Evolutionary conservation across 2,888 invertebrate species (phyloP).

Genomic region (Lomographa bimaculata): DNA sequence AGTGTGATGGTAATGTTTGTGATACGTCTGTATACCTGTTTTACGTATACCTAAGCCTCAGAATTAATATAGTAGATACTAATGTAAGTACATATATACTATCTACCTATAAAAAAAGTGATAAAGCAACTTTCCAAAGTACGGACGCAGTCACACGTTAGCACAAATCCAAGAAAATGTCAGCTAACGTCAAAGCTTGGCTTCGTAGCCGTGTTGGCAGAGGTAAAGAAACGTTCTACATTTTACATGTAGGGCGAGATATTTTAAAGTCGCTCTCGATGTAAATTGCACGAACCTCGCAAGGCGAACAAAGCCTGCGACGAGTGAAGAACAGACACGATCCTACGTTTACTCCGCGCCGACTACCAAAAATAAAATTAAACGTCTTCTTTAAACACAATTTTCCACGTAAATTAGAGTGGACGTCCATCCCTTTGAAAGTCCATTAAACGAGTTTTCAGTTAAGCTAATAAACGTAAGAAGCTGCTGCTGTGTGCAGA

Average conservation of each 20-base stretch:
- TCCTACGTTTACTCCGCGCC: constrained; percentile 16
- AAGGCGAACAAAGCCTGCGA: constrained; percentile 46
- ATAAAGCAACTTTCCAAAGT: too few species aligned
- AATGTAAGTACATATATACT: too few species aligned
- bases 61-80: too few species aligned
- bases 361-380: constrained; percentile 23
- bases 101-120: too few species aligned
- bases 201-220: background rate
- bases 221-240: constrained; percentile 12
- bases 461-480: constrained; percentile 26
- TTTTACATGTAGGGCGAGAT: constrained; percentile 21
- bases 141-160: too few species aligned
- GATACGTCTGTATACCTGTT: too few species aligned
- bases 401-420: constrained; percentile 26
- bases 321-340: constrained; percentile 30
- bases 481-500: constrained; percentile 23
- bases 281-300: constrained; percentile 58
- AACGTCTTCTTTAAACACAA: constrained; percentile 24
- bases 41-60: too few species aligned
- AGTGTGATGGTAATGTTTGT: too few species aligned
- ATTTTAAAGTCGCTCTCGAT: constrained; percentile 53
- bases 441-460: constrained; percentile 25
- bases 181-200: constrained; percentile 5
- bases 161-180: too few species aligned
- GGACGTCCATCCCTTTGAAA: constrained; percentile 22